Evolutionary conservation across 2,888 invertebrate genomes (phyloP).

Genomic region (Amorpha juglandis): DNA sequence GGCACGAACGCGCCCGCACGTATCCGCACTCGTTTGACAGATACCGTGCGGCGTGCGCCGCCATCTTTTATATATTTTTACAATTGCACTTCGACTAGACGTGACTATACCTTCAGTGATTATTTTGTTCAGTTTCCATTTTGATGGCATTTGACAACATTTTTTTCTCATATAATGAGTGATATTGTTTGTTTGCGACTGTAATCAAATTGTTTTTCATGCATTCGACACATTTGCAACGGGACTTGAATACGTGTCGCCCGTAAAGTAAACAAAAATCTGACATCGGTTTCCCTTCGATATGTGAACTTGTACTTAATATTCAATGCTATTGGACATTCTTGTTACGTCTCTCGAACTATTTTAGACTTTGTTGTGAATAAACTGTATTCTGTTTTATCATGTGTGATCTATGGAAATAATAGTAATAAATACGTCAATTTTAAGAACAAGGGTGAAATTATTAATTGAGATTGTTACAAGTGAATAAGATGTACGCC

Average conservation of each 20-base stretch:
- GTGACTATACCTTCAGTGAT: conserved; percentile 21
- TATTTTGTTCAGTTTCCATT: conserved; percentile 9
- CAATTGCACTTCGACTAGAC: conserved; percentile 13
- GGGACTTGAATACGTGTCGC: conserved; percentile 38
- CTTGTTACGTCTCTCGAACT: background rate
- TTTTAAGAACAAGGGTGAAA: conserved; percentile 20
- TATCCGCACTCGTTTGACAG: background rate
- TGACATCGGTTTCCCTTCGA: conserved; percentile 46
- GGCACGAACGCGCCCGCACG: no score
- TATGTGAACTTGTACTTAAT: conserved; percentile 40
- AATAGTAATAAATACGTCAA: conserved; percentile 18
- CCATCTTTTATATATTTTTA: conserved; percentile 13
- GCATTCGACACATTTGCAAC: conserved; percentile 34
- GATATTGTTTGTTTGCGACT: conserved; percentile 27
- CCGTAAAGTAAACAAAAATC: background rate
- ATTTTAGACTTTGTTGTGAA: conserved; percentile 4
- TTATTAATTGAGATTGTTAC: conserved; percentile 23
- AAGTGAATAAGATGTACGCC: conserved; percentile 27
- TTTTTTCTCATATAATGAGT: conserved; percentile 28
- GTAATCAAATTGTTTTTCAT: conserved; percentile 21
- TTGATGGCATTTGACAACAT: conserved; percentile 16
- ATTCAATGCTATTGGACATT: background rate
- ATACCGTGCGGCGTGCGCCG: background rate
- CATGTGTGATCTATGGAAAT: conserved; percentile 11
- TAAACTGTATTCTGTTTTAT: background rate